phyloP scores from a whole-genome alignment of 1,140 invertebrate species.

The Drosophila elegans region DNA sequence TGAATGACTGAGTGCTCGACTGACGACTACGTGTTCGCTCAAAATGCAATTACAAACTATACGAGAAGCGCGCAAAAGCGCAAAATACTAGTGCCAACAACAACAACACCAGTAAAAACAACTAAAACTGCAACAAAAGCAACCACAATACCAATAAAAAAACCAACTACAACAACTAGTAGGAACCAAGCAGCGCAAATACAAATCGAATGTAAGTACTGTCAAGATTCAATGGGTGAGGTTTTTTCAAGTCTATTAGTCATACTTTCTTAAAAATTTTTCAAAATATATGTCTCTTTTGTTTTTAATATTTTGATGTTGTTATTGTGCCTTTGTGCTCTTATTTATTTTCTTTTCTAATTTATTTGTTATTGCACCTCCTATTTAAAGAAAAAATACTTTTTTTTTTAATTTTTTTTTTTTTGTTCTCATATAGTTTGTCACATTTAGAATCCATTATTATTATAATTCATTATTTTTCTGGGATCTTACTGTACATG shows the following conservation, averaged over 20 bases:
- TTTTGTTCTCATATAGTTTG: too few species aligned
- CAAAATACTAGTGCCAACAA: conserved; percentile 40
- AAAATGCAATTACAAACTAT: conserved; percentile 78
- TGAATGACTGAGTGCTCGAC: conserved; percentile 34
- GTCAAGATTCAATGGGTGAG: background rate
- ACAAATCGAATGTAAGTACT: conserved; percentile 49
- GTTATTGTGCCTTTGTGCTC: too few species aligned
- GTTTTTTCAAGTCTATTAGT: background rate
- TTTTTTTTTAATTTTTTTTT: too few species aligned
- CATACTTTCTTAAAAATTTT: background rate
- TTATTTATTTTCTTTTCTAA: too few species aligned
- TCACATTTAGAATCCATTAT: too few species aligned
- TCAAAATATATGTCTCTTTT: background rate
- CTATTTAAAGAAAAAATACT: too few species aligned
- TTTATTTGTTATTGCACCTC: too few species aligned
- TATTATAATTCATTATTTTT: too few species aligned
- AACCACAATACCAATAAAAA: conserved; percentile 25
- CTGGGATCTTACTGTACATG: conserved; percentile 12
- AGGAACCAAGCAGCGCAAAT: conserved; percentile 48
- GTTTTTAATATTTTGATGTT: background rate
- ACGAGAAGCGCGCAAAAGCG: conserved; percentile 66
- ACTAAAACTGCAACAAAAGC: conserved; percentile 33
- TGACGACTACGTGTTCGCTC: conserved; percentile 63
- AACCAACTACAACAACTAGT: conserved; percentile 17
- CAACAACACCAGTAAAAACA: conserved; percentile 22